phyloP scores from a whole-genome alignment of 2,113 vertebrate genomes.

The Eudyptes chrysolophus region DNA sequence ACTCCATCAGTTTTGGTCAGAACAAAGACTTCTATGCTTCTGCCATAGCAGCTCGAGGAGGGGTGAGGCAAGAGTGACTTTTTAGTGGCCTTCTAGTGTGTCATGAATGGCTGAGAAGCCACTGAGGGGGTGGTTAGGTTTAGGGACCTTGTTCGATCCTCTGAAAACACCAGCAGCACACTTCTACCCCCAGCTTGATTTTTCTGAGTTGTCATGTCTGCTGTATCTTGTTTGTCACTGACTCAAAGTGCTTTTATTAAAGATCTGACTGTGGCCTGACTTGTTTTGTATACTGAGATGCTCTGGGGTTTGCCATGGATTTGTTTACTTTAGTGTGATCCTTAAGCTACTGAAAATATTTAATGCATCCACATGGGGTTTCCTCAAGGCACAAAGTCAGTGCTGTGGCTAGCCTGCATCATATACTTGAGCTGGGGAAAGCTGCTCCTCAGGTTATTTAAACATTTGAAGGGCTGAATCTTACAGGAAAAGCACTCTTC shows the following conservation, averaged over 20 bases:
- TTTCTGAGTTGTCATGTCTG: constrained; percentile 5
- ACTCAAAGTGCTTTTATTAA: constrained; percentile 61
- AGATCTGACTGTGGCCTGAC: constrained; percentile 44
- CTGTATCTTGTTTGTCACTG: constrained; percentile 23
- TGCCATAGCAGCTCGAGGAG: background rate
- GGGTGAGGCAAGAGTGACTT: background rate
- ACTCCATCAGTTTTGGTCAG: background rate
- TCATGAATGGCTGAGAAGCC: background rate
- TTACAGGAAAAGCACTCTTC: background rate
- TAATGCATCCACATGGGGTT: background rate
- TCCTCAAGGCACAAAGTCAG: background rate
- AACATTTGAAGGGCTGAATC: background rate
- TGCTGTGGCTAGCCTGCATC: background rate
- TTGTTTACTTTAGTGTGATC: background rate
- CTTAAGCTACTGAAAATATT: background rate
- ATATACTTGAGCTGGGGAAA: background rate
- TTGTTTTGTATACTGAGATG: background rate
- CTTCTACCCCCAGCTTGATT: background rate
- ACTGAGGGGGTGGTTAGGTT: background rate
- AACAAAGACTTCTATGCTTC: background rate
- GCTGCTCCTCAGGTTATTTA: background rate
- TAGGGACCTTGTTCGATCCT: background rate
- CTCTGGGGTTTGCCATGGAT: background rate
- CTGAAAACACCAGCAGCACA: constrained; percentile 17
- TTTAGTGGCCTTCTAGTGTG: background rate